These are phyloP conservation scores for Meloidogyne exigua DNA, from an alignment of 1,140 invertebrate species.

Conservation along the genomic window DNA sequence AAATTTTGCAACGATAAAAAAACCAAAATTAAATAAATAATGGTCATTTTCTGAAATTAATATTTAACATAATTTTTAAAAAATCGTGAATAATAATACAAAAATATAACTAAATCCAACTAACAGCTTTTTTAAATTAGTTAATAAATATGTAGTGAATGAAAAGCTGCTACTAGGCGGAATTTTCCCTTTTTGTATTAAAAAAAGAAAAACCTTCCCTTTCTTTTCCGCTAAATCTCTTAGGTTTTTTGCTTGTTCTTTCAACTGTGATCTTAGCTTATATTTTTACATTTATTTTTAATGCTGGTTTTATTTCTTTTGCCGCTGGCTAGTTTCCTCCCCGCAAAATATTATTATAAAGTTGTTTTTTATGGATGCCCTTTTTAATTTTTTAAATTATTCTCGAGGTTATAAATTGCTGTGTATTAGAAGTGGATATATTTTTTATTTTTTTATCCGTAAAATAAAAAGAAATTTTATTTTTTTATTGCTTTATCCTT, in stretches of 20 bases:
- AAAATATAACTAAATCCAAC: neutral
- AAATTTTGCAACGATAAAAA: neutral
- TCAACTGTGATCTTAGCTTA: neutral
- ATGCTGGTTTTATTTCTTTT: slow-evolving; percentile 2
- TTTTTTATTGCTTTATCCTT: too few species aligned
- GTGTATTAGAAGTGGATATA: neutral
- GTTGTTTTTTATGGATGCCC: neutral
- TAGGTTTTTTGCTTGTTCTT: neutral
- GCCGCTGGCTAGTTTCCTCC: neutral
- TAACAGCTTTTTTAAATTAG: neutral
- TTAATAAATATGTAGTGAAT: neutral
- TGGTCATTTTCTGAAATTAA: neutral
- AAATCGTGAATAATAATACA: neutral
- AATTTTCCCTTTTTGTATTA: neutral
- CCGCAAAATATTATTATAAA: neutral
- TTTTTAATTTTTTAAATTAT: neutral
- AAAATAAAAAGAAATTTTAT: too few species aligned
- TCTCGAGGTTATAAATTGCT: neutral
- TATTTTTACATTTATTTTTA: neutral
- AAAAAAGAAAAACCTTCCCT: neutral
- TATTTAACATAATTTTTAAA: neutral
- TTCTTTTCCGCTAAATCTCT: neutral
- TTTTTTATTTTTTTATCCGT: too few species aligned
- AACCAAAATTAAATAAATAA: neutral
- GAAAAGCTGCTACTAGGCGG: neutral